These are phyloP conservation scores for Apis florea DNA, from an alignment of 1,140 invertebrate genomes.

Conservation along the genomic window DNA sequence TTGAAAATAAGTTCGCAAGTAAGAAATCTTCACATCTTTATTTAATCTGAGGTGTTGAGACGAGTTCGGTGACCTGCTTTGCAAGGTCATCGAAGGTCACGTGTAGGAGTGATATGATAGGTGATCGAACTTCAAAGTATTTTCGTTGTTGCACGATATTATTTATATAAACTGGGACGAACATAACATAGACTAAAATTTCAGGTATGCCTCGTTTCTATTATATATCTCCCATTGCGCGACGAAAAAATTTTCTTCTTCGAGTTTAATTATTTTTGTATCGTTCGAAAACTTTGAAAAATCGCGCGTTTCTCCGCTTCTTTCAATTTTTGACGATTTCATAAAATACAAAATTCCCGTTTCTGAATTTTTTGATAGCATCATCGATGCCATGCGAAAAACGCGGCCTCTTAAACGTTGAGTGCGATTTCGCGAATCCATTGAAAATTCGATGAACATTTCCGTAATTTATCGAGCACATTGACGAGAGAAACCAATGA, in stretches of 20 bases:
- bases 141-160: background rate
- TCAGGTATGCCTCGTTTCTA: background rate
- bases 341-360: background rate
- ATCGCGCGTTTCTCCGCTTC: background rate
- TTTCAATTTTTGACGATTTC: background rate
- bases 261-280: too few species aligned
- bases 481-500: background rate
- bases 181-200: background rate
- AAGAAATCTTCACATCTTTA: background rate
- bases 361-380: background rate
- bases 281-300: too few species aligned
- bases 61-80: background rate
- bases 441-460: background rate
- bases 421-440: background rate
- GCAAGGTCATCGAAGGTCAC: conserved; percentile 3
- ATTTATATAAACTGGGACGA: background rate
- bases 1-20: background rate
- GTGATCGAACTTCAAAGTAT: background rate
- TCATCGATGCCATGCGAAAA: background rate
- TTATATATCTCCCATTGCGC: background rate
- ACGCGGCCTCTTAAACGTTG: background rate
- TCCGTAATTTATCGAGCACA: background rate
- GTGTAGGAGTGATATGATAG: background rate
- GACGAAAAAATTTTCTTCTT: too few species aligned
- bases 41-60: background rate